Evolutionary conservation across 2,113 vertebrate species (phyloP).

Genomic region (Amia ocellicauda): DNA sequence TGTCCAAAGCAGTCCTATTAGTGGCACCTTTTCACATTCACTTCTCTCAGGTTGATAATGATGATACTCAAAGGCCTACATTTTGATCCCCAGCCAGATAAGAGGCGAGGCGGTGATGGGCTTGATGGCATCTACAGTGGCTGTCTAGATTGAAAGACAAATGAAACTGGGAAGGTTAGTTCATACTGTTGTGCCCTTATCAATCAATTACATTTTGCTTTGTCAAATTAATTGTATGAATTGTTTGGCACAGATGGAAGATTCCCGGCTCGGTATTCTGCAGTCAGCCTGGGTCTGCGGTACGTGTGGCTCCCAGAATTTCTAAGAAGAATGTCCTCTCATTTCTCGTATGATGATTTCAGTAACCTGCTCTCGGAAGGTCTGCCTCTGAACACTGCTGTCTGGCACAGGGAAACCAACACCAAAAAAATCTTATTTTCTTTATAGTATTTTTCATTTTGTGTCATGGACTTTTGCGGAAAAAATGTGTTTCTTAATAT

Average conservation of each 20-base stretch:
- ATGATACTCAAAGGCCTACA: conserved; percentile 53
- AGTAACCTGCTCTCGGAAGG: not conserved
- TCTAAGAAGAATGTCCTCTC: not conserved
- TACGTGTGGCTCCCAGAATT: no score
- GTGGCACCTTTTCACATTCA: conserved; percentile 58
- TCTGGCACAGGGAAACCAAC: not conserved
- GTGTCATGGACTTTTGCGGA: no score
- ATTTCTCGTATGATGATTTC: not conserved
- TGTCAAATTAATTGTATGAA: conserved; percentile 63
- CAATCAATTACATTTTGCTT: conserved; percentile 65
- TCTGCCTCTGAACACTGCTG: conserved; percentile 7
- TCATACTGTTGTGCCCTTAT: conserved; percentile 41
- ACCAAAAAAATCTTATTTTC: no score
- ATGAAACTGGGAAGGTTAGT: conserved; percentile 40
- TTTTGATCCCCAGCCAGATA: conserved; percentile 62
- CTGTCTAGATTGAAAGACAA: conserved; percentile 51
- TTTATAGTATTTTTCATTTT: no score
- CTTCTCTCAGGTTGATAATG: conserved; percentile 60
- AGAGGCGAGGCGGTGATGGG: conserved; percentile 50
- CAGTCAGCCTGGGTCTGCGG: not conserved
- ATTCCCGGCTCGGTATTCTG: not conserved
- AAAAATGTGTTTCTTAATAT: no score
- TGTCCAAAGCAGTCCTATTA: conserved; percentile 67
- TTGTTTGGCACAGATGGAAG: conserved; percentile 53
- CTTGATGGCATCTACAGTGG: conserved; percentile 61